Conservation (phyloP, 1,140 invertebrate species). For the Drosophila guanche region DNA sequence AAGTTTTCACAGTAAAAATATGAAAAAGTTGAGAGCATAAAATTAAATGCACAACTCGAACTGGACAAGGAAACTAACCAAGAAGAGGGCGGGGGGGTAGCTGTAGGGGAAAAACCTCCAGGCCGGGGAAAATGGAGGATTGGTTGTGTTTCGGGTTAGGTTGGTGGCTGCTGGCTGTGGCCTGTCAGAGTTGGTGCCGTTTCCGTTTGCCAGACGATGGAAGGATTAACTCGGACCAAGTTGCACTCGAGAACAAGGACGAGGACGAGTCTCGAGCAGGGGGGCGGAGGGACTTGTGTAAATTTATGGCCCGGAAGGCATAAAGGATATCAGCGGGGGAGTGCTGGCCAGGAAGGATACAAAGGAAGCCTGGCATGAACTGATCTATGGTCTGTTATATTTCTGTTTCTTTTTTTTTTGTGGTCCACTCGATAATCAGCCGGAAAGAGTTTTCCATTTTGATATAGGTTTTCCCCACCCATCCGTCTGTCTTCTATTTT, state of each 20-base stretch:
- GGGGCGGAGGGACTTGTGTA: constrained; percentile 41
- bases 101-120: background rate
- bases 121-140: constrained; percentile 9
- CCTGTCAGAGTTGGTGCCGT: constrained; percentile 65
- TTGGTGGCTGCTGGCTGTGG: constrained; percentile 48
- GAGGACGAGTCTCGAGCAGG: constrained; percentile 28
- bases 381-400: constrained; percentile 61
- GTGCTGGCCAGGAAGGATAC: constrained; percentile 4
- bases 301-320: constrained; percentile 73
- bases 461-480: constrained; percentile 29
- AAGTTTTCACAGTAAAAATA: constrained; percentile 48
- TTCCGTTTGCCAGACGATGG: constrained; percentile 62
- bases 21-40: constrained; percentile 51
- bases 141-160: constrained; percentile 59
- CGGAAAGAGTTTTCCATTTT: constrained; percentile 42
- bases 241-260: constrained; percentile 25
- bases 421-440: constrained; percentile 33
- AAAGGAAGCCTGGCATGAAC: constrained; percentile 36
- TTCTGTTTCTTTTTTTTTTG: constrained; percentile 17
- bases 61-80: constrained; percentile 5
- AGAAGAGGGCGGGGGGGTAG: background rate
- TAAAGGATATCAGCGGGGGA: constrained; percentile 64
- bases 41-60: constrained; percentile 47
- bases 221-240: constrained; percentile 64
- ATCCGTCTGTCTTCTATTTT: background rate